Base-by-base conservation (phyloP, 2,113 vertebrate genomes). In the Oriolus oriolus region DNA sequence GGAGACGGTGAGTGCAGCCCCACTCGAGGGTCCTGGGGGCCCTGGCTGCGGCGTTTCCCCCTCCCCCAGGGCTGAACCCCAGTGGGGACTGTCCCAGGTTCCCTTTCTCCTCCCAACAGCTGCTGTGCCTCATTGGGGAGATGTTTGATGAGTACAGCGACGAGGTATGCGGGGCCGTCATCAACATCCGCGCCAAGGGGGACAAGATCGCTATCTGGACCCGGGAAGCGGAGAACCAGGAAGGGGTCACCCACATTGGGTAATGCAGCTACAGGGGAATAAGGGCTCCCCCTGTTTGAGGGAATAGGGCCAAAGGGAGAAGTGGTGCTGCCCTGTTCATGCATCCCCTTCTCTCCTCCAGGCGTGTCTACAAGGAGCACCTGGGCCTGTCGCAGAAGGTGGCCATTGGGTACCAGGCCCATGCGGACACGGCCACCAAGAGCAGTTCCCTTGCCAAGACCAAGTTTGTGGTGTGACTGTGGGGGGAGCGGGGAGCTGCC, bases 191-290 rank as follows among this genome's bases (percentile, higher is more conserved):
- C 0, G 86, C 98, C 86, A 99, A 99, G 93, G 98, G 98, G 20
- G 99, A 99, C 97, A 99, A 99, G 96, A 98, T 99, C 0, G 98
- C 99, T 3, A 81, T 99, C 90, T 99, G 99, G 99, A 99, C 98
- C 7, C 95, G 96, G 11, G 98, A 99, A 76, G 98, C 98, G 0
- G 99, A 99, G 96, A 98, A 98, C 93, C 95, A 90, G 22, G 97
- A 97, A 10, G 98, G 97, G 0, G 98, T 99, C 63, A 98, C 98
- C 27, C 95, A 98, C 81, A 98, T 99, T 0, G 99, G 99, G 99
- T 99, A 97, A 96, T 44, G 33, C 22, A n/a, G 24, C 27, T 42
- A 1, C 0, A 0, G 30, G 33, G 9, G 14, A 78, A 2, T 5
- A 10, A 47, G 22, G 7, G 31, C 15, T 73, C 20, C 21, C 19